Conservation (phyloP, 2,113 vertebrate species). For the Riparia riparia region DNA sequence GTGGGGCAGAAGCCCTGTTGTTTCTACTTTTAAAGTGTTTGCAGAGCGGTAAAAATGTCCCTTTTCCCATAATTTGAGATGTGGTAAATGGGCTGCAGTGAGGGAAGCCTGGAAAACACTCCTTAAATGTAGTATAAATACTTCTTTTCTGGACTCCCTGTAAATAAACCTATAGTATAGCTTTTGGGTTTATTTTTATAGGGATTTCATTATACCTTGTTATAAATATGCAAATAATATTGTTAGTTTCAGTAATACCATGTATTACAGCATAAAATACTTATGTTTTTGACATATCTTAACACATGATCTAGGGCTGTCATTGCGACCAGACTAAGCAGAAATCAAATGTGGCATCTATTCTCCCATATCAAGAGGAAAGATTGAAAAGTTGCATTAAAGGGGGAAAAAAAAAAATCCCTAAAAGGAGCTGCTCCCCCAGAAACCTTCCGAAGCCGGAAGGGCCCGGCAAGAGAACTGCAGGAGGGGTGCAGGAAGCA, state of each 20-base stretch:
- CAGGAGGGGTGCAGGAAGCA: background rate
- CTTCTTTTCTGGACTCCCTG: conserved; percentile 87
- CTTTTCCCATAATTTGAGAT: background rate
- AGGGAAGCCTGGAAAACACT: background rate
- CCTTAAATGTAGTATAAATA: conserved; percentile 89
- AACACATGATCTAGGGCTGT: conserved; percentile 74
- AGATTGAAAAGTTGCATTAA: background rate
- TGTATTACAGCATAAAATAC: conserved; percentile 85
- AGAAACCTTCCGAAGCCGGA: background rate
- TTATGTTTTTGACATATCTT: conserved; percentile 84
- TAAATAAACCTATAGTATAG: conserved; percentile 85
- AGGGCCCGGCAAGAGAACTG: background rate
- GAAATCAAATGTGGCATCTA: conserved; percentile 44
- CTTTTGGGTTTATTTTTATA: conserved; percentile 83
- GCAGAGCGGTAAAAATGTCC: no score
- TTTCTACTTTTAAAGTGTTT: no score
- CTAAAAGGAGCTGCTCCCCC: background rate
- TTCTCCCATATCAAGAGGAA: conserved; percentile 29
- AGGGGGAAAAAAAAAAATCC: background rate
- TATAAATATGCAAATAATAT: conserved; percentile 86
- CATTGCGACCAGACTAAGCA: conserved; percentile 61
- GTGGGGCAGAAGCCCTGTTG: no score
- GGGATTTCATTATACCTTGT: conserved; percentile 85
- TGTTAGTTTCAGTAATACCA: conserved; percentile 84
- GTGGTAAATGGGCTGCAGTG: background rate